Evolutionary conservation across 2,113 vertebrate genomes (phyloP), one percentile per base, ranked within the genome.

Genomic region (Proterorhinus semilunaris): DNA sequence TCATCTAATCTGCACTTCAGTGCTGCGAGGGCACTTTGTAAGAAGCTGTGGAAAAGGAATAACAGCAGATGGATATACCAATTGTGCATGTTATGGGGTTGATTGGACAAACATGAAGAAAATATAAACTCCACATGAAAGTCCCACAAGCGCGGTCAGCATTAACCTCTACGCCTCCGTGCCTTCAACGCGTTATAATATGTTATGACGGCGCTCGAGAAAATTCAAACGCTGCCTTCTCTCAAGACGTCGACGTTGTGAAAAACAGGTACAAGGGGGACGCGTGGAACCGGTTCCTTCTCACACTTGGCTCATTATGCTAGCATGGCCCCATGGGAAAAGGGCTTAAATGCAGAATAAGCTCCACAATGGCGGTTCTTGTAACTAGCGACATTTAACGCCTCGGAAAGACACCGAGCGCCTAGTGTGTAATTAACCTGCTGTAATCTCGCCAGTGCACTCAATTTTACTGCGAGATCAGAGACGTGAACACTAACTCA

Each of bases 401-500:
- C 55, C 75, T 65, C 62, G 55, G 78, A 52, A 21, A 57, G 54
- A 74, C 72, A 69, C 53, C 65, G 58, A 44, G 50, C 49, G 51
- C 49, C 65, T 58, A 1, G 57, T 78, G 80, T 53, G 57, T 76
- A 78, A 86, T 87, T 88, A 77, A 78, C 64, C 36, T 51, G 70
- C 68, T 71, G 57, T 65, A 62, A 27, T 67, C 47, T 61, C 62
- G 55, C 66, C 48, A 57, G 71, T 68, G 61, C 57, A 49, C 75
- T 43, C 68, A 75, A 62, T 64, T 70, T 62, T 49, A 57, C 64
- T 12, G 55, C 0, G 42, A 71, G 27, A 21, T 59, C 48, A 76
- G 36, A 76, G 54, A 69, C 12, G 51, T 49, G 52, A 71, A 27
- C 45, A 51, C 51, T 57, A 45, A 63, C 62, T 62, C 45, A 51